phyloP scores from a whole-genome alignment of 2,797 vertebrate genomes.

The Xerus rutilus region DNA sequence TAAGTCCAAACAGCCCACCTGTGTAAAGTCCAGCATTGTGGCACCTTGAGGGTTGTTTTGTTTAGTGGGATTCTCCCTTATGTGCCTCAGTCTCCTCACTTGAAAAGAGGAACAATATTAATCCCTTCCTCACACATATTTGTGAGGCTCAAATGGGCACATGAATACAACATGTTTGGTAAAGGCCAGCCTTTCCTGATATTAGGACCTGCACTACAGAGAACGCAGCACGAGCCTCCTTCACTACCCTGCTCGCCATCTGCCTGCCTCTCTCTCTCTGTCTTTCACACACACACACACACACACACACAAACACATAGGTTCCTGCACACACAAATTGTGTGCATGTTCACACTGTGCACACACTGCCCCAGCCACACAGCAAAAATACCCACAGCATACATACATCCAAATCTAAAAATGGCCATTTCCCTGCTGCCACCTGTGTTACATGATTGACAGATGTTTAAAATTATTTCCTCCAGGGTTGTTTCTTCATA shows the following conservation, averaged over 20 bases:
- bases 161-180: background rate
- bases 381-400: background rate
- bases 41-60: background rate
- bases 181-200: background rate
- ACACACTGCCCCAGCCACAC: background rate
- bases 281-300: background rate
- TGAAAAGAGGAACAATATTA: background rate
- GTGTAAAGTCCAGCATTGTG: fast-evolving
- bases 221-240: background rate
- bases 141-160: no score
- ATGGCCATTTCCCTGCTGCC: background rate
- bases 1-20: fast-evolving
- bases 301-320: background rate
- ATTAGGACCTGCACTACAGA: fast-evolving
- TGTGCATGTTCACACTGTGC: background rate
- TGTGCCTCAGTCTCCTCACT: background rate
- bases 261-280: background rate
- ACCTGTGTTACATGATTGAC: background rate
- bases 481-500: background rate
- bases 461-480: background rate
- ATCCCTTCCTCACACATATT: background rate
- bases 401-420: background rate
- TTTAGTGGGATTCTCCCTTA: background rate
- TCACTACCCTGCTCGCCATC: background rate
- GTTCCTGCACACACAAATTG: background rate